phyloP scores from a whole-genome alignment of 2,888 invertebrate genomes.

The Parasteatoda lunata region DNA sequence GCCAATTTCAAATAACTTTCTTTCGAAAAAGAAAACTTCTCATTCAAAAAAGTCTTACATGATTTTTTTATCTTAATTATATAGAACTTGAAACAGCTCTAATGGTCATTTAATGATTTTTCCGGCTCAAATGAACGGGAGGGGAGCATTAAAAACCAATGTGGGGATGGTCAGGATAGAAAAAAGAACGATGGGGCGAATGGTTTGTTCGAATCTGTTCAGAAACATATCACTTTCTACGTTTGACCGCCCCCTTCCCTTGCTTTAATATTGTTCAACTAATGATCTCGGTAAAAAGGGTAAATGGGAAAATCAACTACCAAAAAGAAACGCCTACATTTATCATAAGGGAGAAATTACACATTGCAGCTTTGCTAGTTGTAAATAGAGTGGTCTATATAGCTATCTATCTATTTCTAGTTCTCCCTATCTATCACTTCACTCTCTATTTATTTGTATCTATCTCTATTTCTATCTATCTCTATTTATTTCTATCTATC shows the following conservation, averaged over 20 bases:
- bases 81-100: not conserved
- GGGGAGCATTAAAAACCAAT: not conserved
- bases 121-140: slow-evolving; percentile 2
- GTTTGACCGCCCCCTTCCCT: slow-evolving; percentile 26
- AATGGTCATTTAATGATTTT: slow-evolving; percentile 40
- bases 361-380: not conserved
- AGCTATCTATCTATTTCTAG: too few species aligned
- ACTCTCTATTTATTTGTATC: too few species aligned
- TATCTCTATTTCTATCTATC: too few species aligned
- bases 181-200: slow-evolving; percentile 5
- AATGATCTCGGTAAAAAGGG: slow-evolving; percentile 50
- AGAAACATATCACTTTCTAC: not conserved
- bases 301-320: slow-evolving; percentile 30
- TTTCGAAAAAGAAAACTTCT: too few species aligned
- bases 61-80: too few species aligned
- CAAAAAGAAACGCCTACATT: slow-evolving; percentile 22
- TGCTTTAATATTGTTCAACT: slow-evolving; percentile 40
- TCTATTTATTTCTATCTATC: too few species aligned
- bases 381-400: too few species aligned
- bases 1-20: too few species aligned
- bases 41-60: too few species aligned
- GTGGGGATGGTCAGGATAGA: not conserved
- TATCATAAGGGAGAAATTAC: not conserved
- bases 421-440: too few species aligned
- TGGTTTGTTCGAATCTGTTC: slow-evolving; percentile 35